These are phyloP conservation scores for Hydropsyche tenuis DNA, from an alignment of 1,140 invertebrate species.

Conservation along the genomic window DNA sequence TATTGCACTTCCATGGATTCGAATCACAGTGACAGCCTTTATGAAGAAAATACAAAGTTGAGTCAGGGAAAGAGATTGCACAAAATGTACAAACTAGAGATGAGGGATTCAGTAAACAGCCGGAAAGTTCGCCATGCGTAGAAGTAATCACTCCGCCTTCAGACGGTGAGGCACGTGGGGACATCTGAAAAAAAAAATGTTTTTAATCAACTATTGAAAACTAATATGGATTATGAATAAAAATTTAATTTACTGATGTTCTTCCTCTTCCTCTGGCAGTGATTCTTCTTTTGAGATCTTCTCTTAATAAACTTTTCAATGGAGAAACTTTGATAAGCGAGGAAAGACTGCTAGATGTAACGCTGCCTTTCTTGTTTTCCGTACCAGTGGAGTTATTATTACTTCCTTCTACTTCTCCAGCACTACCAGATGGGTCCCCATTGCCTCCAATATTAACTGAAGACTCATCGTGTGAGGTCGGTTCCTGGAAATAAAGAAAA, in stretches of 20 bases:
- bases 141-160: constrained; percentile 72
- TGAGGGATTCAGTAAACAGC: constrained; percentile 58
- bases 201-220: neutral
- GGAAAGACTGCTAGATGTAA: constrained; percentile 70
- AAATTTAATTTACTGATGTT: constrained; percentile 53
- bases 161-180: constrained; percentile 65
- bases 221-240: neutral
- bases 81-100: constrained; percentile 84
- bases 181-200: constrained; percentile 42
- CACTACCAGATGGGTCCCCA: constrained; percentile 52
- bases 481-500: constrained; percentile 53
- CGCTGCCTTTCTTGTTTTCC: constrained; percentile 60
- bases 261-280: constrained; percentile 65
- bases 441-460: constrained; percentile 31
- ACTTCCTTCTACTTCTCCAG: constrained; percentile 52
- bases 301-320: constrained; percentile 79
- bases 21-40: constrained; percentile 96
- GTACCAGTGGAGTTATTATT: constrained; percentile 51
- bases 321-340: constrained; percentile 80
- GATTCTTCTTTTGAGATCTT: constrained; percentile 79
- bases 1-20: constrained; percentile 98
- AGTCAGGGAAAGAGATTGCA: constrained; percentile 93
- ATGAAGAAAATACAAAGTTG: constrained; percentile 94
- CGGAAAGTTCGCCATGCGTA: constrained; percentile 63
- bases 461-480: constrained; percentile 57